phyloP scores from a whole-genome alignment of 2,113 vertebrate species.

The Siniperca chuatsi region DNA sequence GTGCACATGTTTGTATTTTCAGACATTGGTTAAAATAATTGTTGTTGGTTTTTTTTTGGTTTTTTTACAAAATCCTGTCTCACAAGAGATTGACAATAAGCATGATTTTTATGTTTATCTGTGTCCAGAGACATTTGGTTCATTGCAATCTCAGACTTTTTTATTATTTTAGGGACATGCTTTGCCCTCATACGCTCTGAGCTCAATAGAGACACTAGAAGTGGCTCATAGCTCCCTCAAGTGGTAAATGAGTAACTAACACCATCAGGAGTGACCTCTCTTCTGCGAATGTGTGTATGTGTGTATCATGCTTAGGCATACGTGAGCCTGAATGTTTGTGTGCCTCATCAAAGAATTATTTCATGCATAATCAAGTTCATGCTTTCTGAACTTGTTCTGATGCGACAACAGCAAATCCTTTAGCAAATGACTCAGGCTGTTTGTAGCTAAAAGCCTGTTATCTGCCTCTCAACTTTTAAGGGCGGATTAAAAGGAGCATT shows the following conservation, averaged over 20 bases:
- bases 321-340: conserved; percentile 36
- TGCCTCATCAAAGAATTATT: conserved; percentile 59
- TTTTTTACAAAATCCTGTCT: background rate
- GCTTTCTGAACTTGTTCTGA: conserved; percentile 63
- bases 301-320: conserved; percentile 18
- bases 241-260: conserved; percentile 58
- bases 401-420: conserved; percentile 73
- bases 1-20: background rate
- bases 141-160: conserved; percentile 2
- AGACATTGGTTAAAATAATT: background rate
- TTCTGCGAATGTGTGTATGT: background rate
- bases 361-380: conserved; percentile 63
- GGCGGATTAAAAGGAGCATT: conserved; percentile 74
- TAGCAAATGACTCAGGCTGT: conserved; percentile 68
- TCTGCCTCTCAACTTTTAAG: conserved; percentile 76
- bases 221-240: conserved; percentile 70
- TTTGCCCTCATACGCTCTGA: background rate
- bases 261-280: conserved; percentile 32
- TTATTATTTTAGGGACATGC: background rate
- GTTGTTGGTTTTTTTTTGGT: background rate
- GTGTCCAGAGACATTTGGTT: conserved; percentile 15
- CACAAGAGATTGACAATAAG: background rate
- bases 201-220: conserved; percentile 39
- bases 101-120: background rate
- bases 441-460: conserved; percentile 74